Base-by-base conservation (phyloP, 23 tunicate genomes). In the Styela plicata region DNA sequence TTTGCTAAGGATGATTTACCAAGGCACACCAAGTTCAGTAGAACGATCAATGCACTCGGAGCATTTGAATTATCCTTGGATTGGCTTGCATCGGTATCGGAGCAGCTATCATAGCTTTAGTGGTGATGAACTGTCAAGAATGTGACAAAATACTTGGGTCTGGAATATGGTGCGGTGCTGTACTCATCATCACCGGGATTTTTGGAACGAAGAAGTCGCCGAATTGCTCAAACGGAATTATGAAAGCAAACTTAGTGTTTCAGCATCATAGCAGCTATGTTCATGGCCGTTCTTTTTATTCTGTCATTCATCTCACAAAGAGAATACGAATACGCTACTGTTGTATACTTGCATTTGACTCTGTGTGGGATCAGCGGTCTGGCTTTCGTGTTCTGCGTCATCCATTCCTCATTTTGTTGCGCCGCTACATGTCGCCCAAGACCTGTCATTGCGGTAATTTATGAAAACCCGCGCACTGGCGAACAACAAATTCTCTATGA, bases 341-440 rank as follows among this genome's bases (percentile, higher is more conserved):
- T 66, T 28, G 71, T 26, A 17, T 66, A 66, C 16, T 7, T 66
- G 71, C 71, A 66, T 66, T 28, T 25, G 17, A 25, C 71, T 25
- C 10, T 66, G 17, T 66, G 71, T 66, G 71, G 71, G 31, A 28
- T 66, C 7, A 25, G 71, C 31, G 71, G 31, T 3, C 31, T 66
- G 17, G 31, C 71, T 5, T 66, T 7, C 31, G 17, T 66, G 31
- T 10, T 66, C 16, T 66, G 71, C 17, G 17, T 66, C 10, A 25
- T 26, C 17, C 71, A 66, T 66, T 26, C 31, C 10, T 26, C 31
- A 28, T 25, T 66, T 25, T 66, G 30, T 28, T 66, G 71, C 16
- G 71, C 31, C 71, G 71, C 71, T 17, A 66, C 31, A 28, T 66
- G 71, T 66, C 71, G 71, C 71, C 71, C 71, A 5, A 7, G 71